Percentiles rank a stretch among this genome's conserved stretches.
These are phyloP conservation scores for Onychomys arenicola DNA, from an alignment of 2,797 vertebrate species.

Conservation along the genomic window DNA sequence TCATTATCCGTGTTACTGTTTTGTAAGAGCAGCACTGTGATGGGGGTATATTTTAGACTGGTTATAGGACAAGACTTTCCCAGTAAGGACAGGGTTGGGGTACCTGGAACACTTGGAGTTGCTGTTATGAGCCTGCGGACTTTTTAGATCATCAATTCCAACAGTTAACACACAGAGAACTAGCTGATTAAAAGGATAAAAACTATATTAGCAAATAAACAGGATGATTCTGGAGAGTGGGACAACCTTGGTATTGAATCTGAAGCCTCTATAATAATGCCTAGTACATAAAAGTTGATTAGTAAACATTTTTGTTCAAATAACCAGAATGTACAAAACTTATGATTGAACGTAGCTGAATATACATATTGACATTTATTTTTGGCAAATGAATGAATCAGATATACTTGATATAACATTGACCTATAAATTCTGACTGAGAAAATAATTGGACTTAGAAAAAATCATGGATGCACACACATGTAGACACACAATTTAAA, in stretches of 20 bases:
- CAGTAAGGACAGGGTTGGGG: neutral
- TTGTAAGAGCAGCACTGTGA: neutral
- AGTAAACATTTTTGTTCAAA: neutral
- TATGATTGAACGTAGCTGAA: neutral
- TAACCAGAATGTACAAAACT: neutral
- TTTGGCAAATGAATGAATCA: neutral
- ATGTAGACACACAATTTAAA: neutral
- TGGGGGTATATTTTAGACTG: neutral
- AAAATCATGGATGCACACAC: neutral
- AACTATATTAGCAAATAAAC: neutral
- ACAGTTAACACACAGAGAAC: neutral
- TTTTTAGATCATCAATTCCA: neutral
- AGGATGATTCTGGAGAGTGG: neutral
- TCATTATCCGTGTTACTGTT: neutral
- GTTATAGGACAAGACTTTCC: neutral
- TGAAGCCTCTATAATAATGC: neutral
- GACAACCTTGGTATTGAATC: neutral
- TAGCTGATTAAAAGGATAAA: conserved; percentile 3
- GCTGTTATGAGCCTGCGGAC: neutral
- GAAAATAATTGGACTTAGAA: neutral
- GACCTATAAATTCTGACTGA: neutral
- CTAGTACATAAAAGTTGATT: neutral
- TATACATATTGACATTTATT: neutral
- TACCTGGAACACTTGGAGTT: neutral
- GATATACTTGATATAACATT: neutral